Conservation (phyloP, 1,140 invertebrate species). For the Oedothorax gibbosus region DNA sequence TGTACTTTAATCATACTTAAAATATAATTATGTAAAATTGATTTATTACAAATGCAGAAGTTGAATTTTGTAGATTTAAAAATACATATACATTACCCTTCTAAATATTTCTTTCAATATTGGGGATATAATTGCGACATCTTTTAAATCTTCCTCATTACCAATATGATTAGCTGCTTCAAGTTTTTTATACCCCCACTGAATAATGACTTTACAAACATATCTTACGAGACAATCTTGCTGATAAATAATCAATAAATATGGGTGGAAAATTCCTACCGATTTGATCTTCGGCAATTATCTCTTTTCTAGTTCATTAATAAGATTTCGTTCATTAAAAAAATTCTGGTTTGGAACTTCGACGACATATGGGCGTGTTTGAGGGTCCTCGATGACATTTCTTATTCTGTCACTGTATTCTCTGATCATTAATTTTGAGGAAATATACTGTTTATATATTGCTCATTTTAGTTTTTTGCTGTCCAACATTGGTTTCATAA, state of each 20-base stretch:
- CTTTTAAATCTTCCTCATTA: constrained; percentile 18
- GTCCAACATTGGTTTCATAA: neutral
- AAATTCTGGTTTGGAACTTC: neutral
- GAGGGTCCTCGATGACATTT: constrained; percentile 9
- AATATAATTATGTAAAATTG: too few species aligned
- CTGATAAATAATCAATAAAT: constrained; percentile 45
- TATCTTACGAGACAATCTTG: constrained; percentile 20
- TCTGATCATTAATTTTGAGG: constrained; percentile 5
- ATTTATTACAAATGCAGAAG: too few species aligned
- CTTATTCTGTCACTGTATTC: constrained; percentile 22
- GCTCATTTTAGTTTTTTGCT: neutral
- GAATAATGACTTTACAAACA: neutral
- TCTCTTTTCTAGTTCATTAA: constrained; percentile 36
- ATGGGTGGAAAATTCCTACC: constrained; percentile 22
- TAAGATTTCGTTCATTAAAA: constrained; percentile 3
- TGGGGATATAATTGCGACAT: too few species aligned
- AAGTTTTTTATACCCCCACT: too few species aligned
- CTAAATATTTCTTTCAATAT: too few species aligned
- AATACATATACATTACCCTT: too few species aligned
- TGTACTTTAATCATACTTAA: too few species aligned
- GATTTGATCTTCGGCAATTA: constrained; percentile 33
- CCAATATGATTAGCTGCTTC: neutral
- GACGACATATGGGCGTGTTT: constrained; percentile 25
- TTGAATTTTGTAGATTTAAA: too few species aligned
- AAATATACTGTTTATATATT: constrained; percentile 6